A percentile compares a stretch with the other conserved stretches of the same genome.
phyloP scores from a whole-genome alignment of 2,797 vertebrate genomes.

The Aldrovandia affinis region DNA sequence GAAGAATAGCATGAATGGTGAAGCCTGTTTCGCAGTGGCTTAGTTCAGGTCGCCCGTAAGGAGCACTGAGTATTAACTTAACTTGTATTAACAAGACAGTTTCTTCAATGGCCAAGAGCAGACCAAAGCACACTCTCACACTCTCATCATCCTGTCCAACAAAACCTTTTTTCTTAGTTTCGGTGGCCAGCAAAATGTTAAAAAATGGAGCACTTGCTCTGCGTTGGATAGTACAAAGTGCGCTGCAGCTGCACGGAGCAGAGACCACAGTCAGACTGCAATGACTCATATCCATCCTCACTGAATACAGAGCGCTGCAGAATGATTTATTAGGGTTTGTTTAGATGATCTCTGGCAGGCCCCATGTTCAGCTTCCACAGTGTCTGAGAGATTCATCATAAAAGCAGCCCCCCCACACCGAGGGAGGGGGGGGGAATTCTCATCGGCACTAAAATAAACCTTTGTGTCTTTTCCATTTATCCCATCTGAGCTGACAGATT shows the following conservation, averaged over 20 bases:
- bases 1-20: neutral
- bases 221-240: neutral
- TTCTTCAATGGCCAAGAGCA: neutral
- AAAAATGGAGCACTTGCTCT: neutral
- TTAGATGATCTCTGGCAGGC: slow-evolving; percentile 7
- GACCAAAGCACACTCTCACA: neutral
- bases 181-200: neutral
- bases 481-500: slow-evolving; percentile 20
- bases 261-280: neutral
- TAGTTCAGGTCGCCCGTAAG: slow-evolving; percentile 14
- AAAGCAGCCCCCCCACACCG: slow-evolving; percentile 4
- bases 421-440: neutral
- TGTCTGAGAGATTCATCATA: neutral
- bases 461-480: slow-evolving; percentile 10
- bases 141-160: neutral
- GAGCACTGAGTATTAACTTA: slow-evolving; percentile 16
- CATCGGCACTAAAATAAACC: slow-evolving; percentile 23
- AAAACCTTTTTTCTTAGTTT: neutral
- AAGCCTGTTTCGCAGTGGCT: neutral
- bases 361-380: neutral
- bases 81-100: neutral
- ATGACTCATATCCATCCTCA: neutral
- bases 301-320: neutral
- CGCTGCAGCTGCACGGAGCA: no score
- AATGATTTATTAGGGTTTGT: slow-evolving; percentile 5